Base-by-base conservation (phyloP, 2,797 vertebrate species). In the Setipinna tenuifilis region DNA sequence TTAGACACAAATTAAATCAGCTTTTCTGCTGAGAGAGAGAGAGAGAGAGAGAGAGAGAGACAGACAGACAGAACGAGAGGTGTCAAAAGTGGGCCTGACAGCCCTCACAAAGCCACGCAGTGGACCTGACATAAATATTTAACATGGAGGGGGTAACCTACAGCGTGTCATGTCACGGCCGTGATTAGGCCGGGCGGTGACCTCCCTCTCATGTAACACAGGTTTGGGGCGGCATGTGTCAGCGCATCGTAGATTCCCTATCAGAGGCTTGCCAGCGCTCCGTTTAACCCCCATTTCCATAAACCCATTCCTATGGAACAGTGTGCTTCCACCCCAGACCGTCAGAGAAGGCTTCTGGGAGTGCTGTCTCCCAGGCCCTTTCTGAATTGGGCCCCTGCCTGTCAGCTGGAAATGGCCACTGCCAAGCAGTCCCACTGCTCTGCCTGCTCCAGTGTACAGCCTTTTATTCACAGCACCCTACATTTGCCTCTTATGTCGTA, bases 121-220 rank as follows among this genome's bases (percentile, higher is more conserved):
- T 84, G 71, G 48, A 82, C 91, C 94, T 94, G 94, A 95, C 93
- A 95, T 95, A 95, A 95, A 96, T 95, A 95, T 96, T 95, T 95
- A 95, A 96, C 94, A 94, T 92, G 85, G 94, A 94, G 92, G 93
- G 83, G 86, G 93, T 93, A 95, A 94, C 95, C 94, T 94, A 94
- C 94, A 95, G 93, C 94, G 93, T 95, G 94, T 95, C 94, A 94
- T 95, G 95, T 95, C 95, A 95, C 91, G 94, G 92, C 94, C 90
- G 93, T 95, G 95, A 95, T 96, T 95, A 96, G 95, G 93, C 92
- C 90, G 92, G 92, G 92, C 88, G 93, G 94, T 94, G 94, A 95
- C 95, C 95, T 81, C 94, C 90, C 94, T 93, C 93, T 95, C 93
- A 92, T 91, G 91, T 91, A 94, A 94, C 93, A 94, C 91, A 90